These are phyloP conservation scores for Hydra vulgaris DNA, from an alignment of 30 jellyfish, hydroid and myxozoan species.

Conservation along the genomic window DNA sequence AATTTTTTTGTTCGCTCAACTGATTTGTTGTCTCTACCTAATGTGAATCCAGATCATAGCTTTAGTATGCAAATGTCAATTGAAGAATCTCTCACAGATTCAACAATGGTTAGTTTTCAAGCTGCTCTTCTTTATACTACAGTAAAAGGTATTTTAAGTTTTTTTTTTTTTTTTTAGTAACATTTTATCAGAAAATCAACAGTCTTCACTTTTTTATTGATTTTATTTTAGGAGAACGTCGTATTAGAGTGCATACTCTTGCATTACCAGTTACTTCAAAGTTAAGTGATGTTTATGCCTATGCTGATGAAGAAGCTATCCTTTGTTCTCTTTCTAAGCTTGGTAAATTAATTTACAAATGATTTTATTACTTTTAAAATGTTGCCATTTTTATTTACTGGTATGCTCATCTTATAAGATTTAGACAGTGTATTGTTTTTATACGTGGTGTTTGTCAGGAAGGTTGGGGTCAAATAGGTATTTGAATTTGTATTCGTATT, in stretches of 20 bases:
- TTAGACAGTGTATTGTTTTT: too few species aligned
- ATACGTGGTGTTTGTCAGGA: too few species aligned
- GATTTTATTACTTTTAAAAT: not conserved
- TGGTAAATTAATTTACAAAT: conserved; percentile 56
- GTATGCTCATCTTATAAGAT: not conserved
- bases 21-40: conserved; percentile 82
- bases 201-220: too few species aligned
- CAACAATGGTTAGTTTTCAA: conserved; percentile 68
- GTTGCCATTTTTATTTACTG: not conserved
- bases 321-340: conserved; percentile 66
- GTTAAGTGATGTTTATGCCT: conserved; percentile 76
- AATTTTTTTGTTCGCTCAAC: conserved; percentile 97
- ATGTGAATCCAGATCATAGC: conserved; percentile 97
- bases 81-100: conserved; percentile 71
- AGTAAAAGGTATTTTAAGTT: conserved; percentile 51
- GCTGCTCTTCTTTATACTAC: conserved; percentile 97
- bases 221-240: conserved; percentile 68
- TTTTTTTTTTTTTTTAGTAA: not conserved
- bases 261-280: conserved; percentile 87
- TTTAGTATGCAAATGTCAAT: conserved; percentile 87
- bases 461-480: too few species aligned
- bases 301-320: conserved; percentile 77
- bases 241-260: conserved; percentile 90
- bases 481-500: too few species aligned
- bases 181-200: too few species aligned